Base-by-base conservation (phyloP, 2,113 vertebrate species). In the Anseranas semipalmata region DNA sequence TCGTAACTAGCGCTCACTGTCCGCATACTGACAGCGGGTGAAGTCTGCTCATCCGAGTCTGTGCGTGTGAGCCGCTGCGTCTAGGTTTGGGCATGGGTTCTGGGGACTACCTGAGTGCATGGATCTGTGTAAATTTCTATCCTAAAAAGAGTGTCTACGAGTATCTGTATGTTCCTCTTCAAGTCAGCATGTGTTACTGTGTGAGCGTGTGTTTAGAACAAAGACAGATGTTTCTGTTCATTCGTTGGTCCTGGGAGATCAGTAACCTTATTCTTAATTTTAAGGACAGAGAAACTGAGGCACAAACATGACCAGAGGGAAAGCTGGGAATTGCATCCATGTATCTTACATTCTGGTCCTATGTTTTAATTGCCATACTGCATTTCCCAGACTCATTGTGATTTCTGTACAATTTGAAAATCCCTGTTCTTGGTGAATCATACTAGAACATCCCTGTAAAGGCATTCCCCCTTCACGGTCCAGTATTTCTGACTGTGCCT, bases 351-450 rank as follows among this genome's bases (percentile, higher is more conserved):
- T 62, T 46, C 59, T 39, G 41, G 14, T 68, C 53, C 33, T 33
- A 5, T 53, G 22, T 72, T 93, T 84, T 55, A 66, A 45, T 50
- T 58, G 21, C 32, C 55, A 5, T 37, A 28, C 21, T 22, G 35
- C 8, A 3, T 79, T 85, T 91, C 37, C 59, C 33, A 62, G 58
- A 24, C 30, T 79, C 9, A 33, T 59, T 10, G 4, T 78, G 9
- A 50, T 86, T 79, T 66, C 58, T 21, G 27, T 65, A 19, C 46
- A 50, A 10, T 73, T 35, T 87, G 66, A 53, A 85, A 87, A 82
- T 65, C 37, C 27, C 4, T 5, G 1, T 72, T 50, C 39, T 55
- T 1, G 0, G 45, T 35, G 24, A 48, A 9, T 53, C 3, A 7
- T 3, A 33, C 48, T 27, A 78, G 65, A 86, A 74, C 5, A 56